A percentile compares a stretch with the other conserved stretches of the same genome.
Conservation (phyloP, 2,113 vertebrate genomes). For the Toxotes chatareus region DNA sequence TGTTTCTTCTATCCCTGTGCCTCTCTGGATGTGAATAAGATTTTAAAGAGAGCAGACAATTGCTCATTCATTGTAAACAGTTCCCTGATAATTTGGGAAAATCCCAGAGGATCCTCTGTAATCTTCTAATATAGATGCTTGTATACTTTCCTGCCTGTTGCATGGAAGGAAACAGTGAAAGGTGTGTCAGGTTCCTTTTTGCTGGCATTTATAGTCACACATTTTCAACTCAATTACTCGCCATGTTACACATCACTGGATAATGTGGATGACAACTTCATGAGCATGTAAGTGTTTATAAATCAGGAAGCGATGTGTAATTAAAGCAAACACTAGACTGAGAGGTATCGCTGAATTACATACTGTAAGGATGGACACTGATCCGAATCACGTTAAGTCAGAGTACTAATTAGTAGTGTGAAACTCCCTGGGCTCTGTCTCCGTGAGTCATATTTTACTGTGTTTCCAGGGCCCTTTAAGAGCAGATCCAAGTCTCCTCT, state of each 20-base stretch:
- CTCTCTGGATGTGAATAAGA: conserved; percentile 52
- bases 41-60: conserved; percentile 35
- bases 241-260: conserved; percentile 24
- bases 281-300: conserved; percentile 34
- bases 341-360: conserved; percentile 23
- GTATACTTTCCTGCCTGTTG: conserved; percentile 10
- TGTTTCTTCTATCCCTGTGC: conserved; percentile 34
- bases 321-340: conserved; percentile 31
- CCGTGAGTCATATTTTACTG: conserved; percentile 54
- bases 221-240: conserved; percentile 49
- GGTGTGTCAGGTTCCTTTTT: conserved; percentile 35
- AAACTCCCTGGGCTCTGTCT: conserved; percentile 50
- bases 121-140: conserved; percentile 41
- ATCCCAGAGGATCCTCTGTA: conserved; percentile 24
- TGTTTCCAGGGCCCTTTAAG: conserved; percentile 61
- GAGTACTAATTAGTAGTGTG: conserved; percentile 61
- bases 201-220: conserved; percentile 27
- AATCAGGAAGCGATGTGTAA: conserved; percentile 34
- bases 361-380: conserved; percentile 38
- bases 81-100: conserved; percentile 42
- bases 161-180: conserved; percentile 24
- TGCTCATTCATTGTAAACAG: conserved; percentile 43
- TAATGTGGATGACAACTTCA: conserved; percentile 44
- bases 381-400: conserved; percentile 59
- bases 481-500: conserved; percentile 60